Base-by-base conservation (phyloP, 2,797 vertebrate genomes). In the Poeciliopsis paucimaculata region DNA sequence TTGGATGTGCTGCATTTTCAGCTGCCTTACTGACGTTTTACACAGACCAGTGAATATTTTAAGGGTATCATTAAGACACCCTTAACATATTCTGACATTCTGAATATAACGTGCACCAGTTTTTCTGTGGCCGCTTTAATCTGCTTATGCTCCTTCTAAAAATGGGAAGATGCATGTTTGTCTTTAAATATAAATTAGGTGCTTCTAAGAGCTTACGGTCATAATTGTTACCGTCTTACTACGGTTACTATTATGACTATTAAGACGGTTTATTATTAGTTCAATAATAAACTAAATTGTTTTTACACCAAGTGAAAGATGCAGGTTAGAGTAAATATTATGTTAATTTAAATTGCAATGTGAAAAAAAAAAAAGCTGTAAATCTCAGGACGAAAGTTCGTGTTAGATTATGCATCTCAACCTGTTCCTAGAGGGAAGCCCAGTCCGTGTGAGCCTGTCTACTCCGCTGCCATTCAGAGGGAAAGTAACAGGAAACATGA, bases 401-500 rank as follows among this genome's bases (percentile, higher is more conserved):
- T 34, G 13, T 34, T 31, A 16, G 7, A 0, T 62, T 31, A 62
- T 39, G 41, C 8, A 26, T 15, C 39, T n/a, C 39, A 70, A 43
- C 66, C 39, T 45, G 39, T n/a, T 71, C 18, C 18, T 11, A 23
- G 36, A 41, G 60, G 60, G 34, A 68, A 71, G 68, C 26, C 20
- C 26, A 34, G 68, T 60, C 45, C 46, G 76, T 77, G 16, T 66
- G 18, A 77, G 77, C 76, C 70, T 2, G 76, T 26, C 70, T 68
- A 75, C 76, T 79, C 5, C 66, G 79, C 66, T 49, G 76, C 41
- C 71, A 70, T 13, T 75, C 46, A 5, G 20, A 36, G 66, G 60
- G 70, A 83, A 82, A 86, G 81, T 86, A 92, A 90, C 90, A 92
- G 92, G 92, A 92, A 92, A 87, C 92, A 46, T 76, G 85, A 90